These are phyloP conservation scores for Catotricha subobsoleta DNA, from an alignment of 2,888 invertebrate species.

Conservation along the genomic window DNA sequence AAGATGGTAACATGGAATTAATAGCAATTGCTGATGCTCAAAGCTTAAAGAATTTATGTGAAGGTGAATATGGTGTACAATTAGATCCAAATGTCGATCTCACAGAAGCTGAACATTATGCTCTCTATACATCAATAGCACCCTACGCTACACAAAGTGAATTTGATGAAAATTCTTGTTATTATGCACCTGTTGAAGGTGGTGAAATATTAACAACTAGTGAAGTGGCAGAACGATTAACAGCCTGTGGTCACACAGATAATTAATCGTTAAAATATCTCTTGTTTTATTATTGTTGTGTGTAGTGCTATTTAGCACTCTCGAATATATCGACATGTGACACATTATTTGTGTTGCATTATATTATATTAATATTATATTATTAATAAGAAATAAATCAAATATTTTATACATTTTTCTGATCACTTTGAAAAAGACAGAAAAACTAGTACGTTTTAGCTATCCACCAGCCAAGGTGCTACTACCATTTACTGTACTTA, in stretches of 20 bases:
- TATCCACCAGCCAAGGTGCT: too few species aligned
- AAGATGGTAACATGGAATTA: slow-evolving; percentile 36
- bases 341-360: too few species aligned
- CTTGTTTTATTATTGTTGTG: too few species aligned
- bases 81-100: slow-evolving; percentile 42
- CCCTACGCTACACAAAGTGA: slow-evolving; percentile 74
- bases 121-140: slow-evolving; percentile 68
- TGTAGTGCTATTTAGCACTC: too few species aligned
- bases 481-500: too few species aligned
- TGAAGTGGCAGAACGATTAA: slow-evolving; percentile 23
- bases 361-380: too few species aligned
- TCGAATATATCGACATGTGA: too few species aligned
- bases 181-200: slow-evolving; percentile 69
- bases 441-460: too few species aligned
- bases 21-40: slow-evolving; percentile 35
- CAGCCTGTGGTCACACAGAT: slow-evolving; percentile 19
- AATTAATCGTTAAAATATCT: too few species aligned
- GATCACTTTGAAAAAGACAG: too few species aligned
- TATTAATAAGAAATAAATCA: too few species aligned
- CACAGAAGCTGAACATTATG: slow-evolving; percentile 77
- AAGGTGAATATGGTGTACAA: slow-evolving; percentile 27
- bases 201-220: slow-evolving; percentile 42
- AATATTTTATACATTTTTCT: too few species aligned
- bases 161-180: slow-evolving; percentile 74
- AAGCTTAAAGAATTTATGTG: slow-evolving; percentile 27